Conservation (phyloP, 2,113 vertebrate genomes). For the Tautogolabrus adspersus region DNA sequence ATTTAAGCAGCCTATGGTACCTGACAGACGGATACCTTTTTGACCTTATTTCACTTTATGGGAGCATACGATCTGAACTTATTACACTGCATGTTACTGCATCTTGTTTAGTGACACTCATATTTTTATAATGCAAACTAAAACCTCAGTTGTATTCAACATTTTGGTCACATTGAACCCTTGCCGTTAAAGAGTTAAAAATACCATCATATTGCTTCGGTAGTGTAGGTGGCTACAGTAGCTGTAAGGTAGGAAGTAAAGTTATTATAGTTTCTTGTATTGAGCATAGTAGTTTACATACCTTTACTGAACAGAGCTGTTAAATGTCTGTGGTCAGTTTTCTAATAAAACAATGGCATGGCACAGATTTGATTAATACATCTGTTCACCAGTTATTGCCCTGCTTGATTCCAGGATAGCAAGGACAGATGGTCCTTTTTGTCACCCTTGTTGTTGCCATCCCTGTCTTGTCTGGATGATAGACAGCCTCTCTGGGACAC, state of each 20-base stretch:
- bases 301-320: background rate
- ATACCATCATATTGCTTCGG: background rate
- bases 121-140: background rate
- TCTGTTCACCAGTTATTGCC: background rate
- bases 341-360: background rate
- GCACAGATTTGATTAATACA: background rate
- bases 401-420: background rate
- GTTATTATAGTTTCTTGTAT: background rate
- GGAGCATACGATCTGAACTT: background rate
- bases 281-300: background rate
- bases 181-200: background rate
- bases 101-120: background rate
- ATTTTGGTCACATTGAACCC: background rate
- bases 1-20: background rate
- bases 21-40: background rate
- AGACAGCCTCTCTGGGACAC: constrained; percentile 2
- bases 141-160: background rate
- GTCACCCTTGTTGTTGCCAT: background rate
- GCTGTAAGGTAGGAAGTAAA: background rate
- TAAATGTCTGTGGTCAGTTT: background rate
- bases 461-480: background rate
- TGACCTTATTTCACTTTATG: background rate
- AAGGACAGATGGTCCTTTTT: background rate
- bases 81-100: constrained; percentile 2
- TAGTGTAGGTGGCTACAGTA: background rate